Base-by-base conservation (phyloP, 2,888 invertebrate genomes). In the Hemistola chrysoprasaria region DNA sequence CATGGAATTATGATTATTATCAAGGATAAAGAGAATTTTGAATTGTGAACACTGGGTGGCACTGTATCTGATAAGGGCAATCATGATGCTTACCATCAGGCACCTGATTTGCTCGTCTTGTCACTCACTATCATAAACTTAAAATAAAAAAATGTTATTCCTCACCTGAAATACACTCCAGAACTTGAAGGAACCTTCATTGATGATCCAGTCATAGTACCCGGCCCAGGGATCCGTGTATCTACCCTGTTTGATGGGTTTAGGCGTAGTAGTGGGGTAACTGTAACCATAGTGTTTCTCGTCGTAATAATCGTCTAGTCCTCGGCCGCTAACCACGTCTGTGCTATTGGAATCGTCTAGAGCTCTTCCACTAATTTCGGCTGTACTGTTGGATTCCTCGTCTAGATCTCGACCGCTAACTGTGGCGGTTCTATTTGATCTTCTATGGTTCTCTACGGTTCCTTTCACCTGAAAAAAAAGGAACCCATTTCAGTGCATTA, bases 111-210 rank as follows among this genome's bases (percentile, higher is more conserved):
- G n/a, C n/a, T n/a, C n/a, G n/a, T n/a, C n/a, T n/a, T n/a, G n/a
- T n/a, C n/a, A n/a, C n/a, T n/a, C n/a, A n/a, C n/a, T n/a, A n/a
- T n/a, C n/a, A n/a, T n/a, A n/a, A n/a, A n/a, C n/a, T n/a, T n/a
- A n/a, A n/a, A n/a, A n/a, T n/a, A n/a, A n/a, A 30, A 34, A n/a
- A 22, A 22, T 23, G 7, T 24, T 21, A 8, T n/a, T 16, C 20
- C 68, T 77, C 76, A 95, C 95, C 91, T 96, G 95, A 75, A 96
- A 96, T 5, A 90, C 94, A 22, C 95, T 95, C 95, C 95, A 96
- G 79, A 96, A 96, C 71, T 96, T 96, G 80, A 95, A 96, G 8
- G 95, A 95, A 1, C 95, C 95, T 71, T 96, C 96, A 62, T 95
- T 96, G 65, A 96, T 95, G 53, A 95, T 90, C 80, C 96, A 96